These are phyloP conservation scores for Mercenaria mercenaria DNA, from an alignment of 1,140 invertebrate genomes.

Conservation along the genomic window DNA sequence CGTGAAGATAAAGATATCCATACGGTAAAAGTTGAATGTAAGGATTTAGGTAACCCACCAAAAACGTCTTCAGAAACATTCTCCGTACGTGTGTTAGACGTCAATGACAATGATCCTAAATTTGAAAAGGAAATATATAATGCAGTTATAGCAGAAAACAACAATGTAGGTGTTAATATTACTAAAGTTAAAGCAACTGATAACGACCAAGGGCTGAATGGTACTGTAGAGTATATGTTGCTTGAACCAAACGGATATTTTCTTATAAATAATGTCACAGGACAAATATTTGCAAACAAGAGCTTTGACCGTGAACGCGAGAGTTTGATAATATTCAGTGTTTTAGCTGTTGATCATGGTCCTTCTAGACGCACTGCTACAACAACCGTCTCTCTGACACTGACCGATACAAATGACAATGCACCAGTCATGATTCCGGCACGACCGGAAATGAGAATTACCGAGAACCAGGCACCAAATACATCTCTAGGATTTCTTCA, in stretches of 20 bases:
- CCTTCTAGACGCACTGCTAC: slow-evolving; percentile 86
- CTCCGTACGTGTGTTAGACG: slow-evolving; percentile 54
- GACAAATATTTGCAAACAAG: slow-evolving; percentile 56
- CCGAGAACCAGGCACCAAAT: slow-evolving; percentile 73
- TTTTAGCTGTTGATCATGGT: slow-evolving; percentile 86
- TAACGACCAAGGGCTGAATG: slow-evolving; percentile 97
- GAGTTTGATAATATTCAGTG: slow-evolving; percentile 49
- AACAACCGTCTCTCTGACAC: slow-evolving; percentile 81
- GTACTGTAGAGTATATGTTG: slow-evolving; percentile 50
- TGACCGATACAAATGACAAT: slow-evolving; percentile 90
- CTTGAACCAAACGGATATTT: neutral
- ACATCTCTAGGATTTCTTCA: slow-evolving; percentile 92
- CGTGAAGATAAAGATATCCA: slow-evolving; percentile 44
- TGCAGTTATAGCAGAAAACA: slow-evolving; percentile 46
- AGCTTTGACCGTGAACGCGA: slow-evolving; percentile 69
- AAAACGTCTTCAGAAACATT: slow-evolving; percentile 43
- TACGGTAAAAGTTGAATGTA: slow-evolving; percentile 51
- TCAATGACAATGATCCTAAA: slow-evolving; percentile 62
- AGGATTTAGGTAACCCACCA: slow-evolving; percentile 45
- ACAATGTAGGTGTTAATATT: slow-evolving; percentile 94
- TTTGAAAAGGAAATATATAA: slow-evolving; percentile 49
- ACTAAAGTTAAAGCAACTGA: slow-evolving; percentile 96
- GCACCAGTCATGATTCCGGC: slow-evolving; percentile 72
- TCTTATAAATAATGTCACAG: slow-evolving; percentile 52
- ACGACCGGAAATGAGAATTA: slow-evolving; percentile 70